phyloP scores from a whole-genome alignment of 2,888 invertebrate species.

The Apantesis nais region DNA sequence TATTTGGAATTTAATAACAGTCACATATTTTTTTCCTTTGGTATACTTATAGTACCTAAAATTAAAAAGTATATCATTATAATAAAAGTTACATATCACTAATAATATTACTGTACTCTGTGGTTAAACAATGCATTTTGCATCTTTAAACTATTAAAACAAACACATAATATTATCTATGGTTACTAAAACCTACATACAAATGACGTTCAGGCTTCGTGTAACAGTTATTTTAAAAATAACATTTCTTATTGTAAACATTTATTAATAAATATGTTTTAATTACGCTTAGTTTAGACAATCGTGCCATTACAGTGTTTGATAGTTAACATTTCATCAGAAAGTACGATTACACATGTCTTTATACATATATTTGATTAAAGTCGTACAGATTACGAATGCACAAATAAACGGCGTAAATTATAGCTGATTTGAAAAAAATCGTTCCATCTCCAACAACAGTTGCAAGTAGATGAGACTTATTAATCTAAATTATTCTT shows the following conservation, averaged over 20 bases:
- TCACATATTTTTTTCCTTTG: constrained; percentile 39
- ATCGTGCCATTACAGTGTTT: not conserved
- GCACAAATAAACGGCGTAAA: not conserved
- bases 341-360: not conserved
- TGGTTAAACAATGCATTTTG: not conserved
- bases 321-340: too few relatives aligned
- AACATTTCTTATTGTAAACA: not conserved
- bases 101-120: too few relatives aligned
- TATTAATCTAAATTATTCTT: not conserved
- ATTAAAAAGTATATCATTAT: not conserved
- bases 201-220: not conserved
- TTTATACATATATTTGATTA: not conserved
- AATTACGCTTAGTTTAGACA: not conserved
- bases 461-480: not conserved
- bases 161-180: not conserved
- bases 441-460: not conserved
- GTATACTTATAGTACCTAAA: constrained; percentile 16
- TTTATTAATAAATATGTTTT: not conserved
- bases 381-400: not conserved
- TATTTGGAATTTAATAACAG: constrained; percentile 39
- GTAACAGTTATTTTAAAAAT: not conserved
- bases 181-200: not conserved
- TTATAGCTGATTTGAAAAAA: not conserved
- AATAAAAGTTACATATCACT: not conserved
- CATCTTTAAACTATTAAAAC: not conserved